Evolutionary conservation across 2,888 invertebrate species (phyloP).

Genomic region (Timandra comae): DNA sequence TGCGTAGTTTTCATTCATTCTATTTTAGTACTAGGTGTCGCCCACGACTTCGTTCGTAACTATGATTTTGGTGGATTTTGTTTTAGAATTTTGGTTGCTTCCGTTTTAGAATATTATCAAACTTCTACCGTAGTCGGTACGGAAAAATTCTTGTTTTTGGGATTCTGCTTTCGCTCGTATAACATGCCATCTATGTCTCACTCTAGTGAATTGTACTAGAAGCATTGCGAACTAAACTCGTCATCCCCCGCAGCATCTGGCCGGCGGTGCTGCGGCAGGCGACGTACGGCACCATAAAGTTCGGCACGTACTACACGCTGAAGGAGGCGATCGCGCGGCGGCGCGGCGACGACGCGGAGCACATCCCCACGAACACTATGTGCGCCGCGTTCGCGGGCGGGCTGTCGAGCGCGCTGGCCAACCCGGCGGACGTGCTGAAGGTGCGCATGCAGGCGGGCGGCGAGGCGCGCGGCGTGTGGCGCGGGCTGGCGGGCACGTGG

Average conservation of each 20-base stretch:
- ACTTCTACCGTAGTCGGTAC: too few species aligned
- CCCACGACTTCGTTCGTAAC: too few species aligned
- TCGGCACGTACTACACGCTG: conserved; percentile 95
- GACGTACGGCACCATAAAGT: conserved; percentile 97
- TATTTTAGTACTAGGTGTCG: too few species aligned
- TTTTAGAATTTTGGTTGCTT: too few species aligned
- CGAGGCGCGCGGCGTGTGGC: conserved; percentile 79
- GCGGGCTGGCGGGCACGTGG: conserved; percentile 90
- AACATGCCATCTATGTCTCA: too few species aligned
- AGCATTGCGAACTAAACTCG: too few species aligned
- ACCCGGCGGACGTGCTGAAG: conserved; percentile 97
- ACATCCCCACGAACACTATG: conserved; percentile 82
- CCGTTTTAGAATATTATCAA: too few species aligned
- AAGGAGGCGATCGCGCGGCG: conserved; percentile 82
- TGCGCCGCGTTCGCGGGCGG: conserved; percentile 92
- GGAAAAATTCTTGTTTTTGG: too few species aligned
- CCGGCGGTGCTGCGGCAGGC: conserved; percentile 95
- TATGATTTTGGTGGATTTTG: too few species aligned
- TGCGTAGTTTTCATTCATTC: too few species aligned
- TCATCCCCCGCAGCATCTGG: conserved; percentile 81
- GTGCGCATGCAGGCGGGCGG: conserved; percentile 91
- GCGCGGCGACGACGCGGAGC: conserved; percentile 71
- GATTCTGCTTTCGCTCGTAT: too few species aligned
- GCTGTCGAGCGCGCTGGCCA: conserved; percentile 95
- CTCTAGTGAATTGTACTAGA: too few species aligned